Base-by-base conservation (phyloP, 2,888 invertebrate species). In the Phengaris arion region DNA sequence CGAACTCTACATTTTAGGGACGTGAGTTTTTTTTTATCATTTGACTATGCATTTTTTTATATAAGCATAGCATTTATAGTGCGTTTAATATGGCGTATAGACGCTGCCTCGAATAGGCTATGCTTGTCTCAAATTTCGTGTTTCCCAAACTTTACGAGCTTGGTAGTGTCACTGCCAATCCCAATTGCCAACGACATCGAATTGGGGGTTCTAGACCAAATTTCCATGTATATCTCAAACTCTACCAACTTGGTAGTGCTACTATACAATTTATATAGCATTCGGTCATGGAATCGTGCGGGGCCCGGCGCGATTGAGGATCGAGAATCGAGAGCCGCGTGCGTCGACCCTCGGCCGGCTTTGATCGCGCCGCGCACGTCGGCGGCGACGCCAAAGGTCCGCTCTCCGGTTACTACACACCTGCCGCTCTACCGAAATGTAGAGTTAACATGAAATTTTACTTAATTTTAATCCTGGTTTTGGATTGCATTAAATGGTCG, bases 301-400 rank as follows among this genome's bases (percentile, higher is more conserved):
- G 83, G 76, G 83, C 79, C 84, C 81, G 84, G 86, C 85, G 81
- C 81, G 83, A 80, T 83, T 80, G 83, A 81, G 81, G 83, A 82
- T 81, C 79, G 82, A 81, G 82, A 82, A 79, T 82, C 85, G 85
- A 87, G 86, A 84, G 87, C 88, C 89, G 90, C 92, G 92, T 91
- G 89, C 92, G 91, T 91, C 92, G 93, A 93, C 93, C 92, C 89
- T 80, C 79, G 77, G 85, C 87, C 85, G 81, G 85, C 90, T 92
- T 91, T 92, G 90, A 92, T 91, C 87, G 86, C 81, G 82, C 88
- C 89, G 87, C 83, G 76, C 81, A 81, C 81, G 82, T 82, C 81
- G 83, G 81, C 82, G 81, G 77, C 79, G 81, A 79, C 79, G 83
- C 84, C 82, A 82, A 83, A 83, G 82, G 52, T 72, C 72, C 72